These are phyloP conservation scores for Tachycineta bicolor DNA, from an alignment of 2,113 vertebrate genomes.

Conservation along the genomic window DNA sequence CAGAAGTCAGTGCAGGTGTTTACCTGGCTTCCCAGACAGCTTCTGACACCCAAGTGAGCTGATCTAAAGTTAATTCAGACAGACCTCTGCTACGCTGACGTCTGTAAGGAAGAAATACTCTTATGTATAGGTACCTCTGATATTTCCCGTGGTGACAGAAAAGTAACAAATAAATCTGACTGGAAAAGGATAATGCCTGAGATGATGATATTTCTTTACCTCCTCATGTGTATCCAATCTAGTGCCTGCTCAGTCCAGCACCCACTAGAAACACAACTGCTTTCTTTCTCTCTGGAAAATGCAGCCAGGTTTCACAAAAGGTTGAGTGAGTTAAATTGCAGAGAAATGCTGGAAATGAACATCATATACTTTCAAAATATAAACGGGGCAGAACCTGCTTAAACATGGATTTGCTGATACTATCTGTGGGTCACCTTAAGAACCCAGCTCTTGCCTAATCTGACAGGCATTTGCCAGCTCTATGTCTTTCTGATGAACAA, in stretches of 20 bases:
- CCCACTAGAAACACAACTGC: background rate
- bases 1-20: background rate
- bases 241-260: background rate
- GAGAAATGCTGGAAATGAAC: background rate
- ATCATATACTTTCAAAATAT: background rate
- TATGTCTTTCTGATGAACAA: background rate
- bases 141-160: constrained; percentile 46
- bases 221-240: background rate
- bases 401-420: background rate
- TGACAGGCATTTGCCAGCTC: background rate
- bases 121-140: constrained; percentile 33
- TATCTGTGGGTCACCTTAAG: background rate
- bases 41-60: constrained; percentile 63
- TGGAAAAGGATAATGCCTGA: constrained; percentile 3
- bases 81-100: constrained; percentile 55
- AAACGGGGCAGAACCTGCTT: background rate
- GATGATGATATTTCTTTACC: background rate
- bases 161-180: constrained; percentile 56
- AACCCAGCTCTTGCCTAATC: background rate
- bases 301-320: background rate
- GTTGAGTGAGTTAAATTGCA: background rate
- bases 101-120: constrained; percentile 52
- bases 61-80: constrained; percentile 66
- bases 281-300: background rate
- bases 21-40: constrained; percentile 57